Conservation (phyloP, 2,113 vertebrate genomes). For the Astur gentilis region DNA sequence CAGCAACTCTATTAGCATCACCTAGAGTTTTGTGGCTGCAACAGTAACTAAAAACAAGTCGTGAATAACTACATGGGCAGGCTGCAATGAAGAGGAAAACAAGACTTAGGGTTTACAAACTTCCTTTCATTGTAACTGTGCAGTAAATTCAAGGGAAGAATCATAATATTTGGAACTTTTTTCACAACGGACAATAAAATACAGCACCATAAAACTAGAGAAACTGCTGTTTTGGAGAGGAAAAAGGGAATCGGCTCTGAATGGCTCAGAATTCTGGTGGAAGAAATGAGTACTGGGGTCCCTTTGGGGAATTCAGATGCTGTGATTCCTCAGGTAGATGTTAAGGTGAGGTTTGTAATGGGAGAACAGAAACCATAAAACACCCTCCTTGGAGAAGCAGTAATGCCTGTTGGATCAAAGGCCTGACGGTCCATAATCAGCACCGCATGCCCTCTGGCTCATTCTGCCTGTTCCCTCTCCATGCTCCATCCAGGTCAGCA, state of each 20-base stretch:
- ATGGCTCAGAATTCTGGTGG: neutral
- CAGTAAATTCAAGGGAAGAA: neutral
- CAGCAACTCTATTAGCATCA: neutral
- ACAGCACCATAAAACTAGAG: neutral
- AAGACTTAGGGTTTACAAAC: accelerated
- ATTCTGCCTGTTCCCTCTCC: neutral
- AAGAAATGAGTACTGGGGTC: neutral
- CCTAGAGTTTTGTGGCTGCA: neutral
- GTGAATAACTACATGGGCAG: neutral
- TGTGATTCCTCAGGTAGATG: neutral
- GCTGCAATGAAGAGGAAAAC: neutral
- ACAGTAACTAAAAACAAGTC: neutral
- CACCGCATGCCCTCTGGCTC: neutral
- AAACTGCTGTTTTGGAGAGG: neutral
- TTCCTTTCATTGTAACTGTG: neutral
- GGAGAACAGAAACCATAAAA: neutral
- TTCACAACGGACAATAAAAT: neutral
- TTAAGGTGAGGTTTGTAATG: neutral
- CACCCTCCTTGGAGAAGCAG: accelerated
- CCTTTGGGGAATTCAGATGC: neutral
- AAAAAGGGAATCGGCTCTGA: neutral
- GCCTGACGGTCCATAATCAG: neutral
- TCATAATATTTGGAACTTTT: neutral
- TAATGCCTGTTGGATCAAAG: neutral
- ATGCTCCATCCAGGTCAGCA: neutral